Conservation (phyloP, 2,888 invertebrate genomes). For the Hyposoter dolosus region DNA sequence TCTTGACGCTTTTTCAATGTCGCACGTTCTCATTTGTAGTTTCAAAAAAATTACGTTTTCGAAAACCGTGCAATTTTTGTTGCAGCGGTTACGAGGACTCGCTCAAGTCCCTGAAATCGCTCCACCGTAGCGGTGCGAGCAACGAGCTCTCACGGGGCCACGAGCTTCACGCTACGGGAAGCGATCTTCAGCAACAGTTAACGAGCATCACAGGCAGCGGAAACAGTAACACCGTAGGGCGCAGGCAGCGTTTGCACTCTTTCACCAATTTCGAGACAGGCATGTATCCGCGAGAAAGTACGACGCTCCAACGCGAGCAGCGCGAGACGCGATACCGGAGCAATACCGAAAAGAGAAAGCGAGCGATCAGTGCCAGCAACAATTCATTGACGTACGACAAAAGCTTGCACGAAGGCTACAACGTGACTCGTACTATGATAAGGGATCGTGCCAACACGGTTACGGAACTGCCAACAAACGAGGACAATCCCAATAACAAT, state of each 20-base stretch:
- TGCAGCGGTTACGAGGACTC: slow-evolving; percentile 93
- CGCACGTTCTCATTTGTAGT: too few relatives aligned
- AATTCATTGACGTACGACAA: slow-evolving; percentile 73
- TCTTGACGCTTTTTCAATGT: neutral
- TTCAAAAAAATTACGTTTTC: neutral
- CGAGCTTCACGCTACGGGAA: slow-evolving; percentile 75
- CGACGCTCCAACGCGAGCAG: slow-evolving; percentile 72
- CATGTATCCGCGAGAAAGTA: slow-evolving; percentile 76
- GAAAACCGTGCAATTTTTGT: slow-evolving; percentile 45
- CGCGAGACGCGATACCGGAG: slow-evolving; percentile 71
- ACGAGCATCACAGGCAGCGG: slow-evolving; percentile 76
- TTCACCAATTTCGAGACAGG: slow-evolving; percentile 79
- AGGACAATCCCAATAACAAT: slow-evolving; percentile 46
- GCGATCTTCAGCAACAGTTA: slow-evolving; percentile 81
- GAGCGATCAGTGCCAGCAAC: slow-evolving; percentile 38
- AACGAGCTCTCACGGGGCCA: slow-evolving; percentile 72
- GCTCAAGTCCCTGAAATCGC: slow-evolving; percentile 91
- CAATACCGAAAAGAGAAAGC: slow-evolving; percentile 72
- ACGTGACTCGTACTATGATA: slow-evolving; percentile 81
- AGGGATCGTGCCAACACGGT: slow-evolving; percentile 76
- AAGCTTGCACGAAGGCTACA: slow-evolving; percentile 77
- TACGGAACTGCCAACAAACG: slow-evolving; percentile 44
- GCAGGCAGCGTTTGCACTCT: slow-evolving; percentile 78
- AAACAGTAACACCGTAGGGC: slow-evolving; percentile 75
- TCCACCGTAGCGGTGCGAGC: slow-evolving; percentile 84